These are phyloP conservation scores for Lophura nycthemera DNA, from an alignment of 2,113 vertebrate genomes.

Conservation along the genomic window DNA sequence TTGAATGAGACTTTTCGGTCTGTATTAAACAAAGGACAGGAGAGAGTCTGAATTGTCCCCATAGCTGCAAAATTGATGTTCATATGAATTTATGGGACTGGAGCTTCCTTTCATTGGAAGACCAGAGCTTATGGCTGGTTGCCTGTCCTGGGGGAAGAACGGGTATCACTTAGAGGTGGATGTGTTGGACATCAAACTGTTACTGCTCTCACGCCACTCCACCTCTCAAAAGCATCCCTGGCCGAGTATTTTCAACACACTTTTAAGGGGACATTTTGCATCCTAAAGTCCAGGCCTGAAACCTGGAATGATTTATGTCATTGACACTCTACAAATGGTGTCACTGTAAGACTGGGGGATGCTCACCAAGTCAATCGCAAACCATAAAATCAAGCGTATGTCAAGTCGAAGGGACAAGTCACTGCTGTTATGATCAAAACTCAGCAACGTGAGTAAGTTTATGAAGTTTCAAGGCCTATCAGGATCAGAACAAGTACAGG, in stretches of 20 bases:
- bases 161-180: not conserved
- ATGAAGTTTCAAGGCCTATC: not conserved
- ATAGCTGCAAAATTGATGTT: constrained; percentile 10
- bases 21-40: not conserved
- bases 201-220: not conserved
- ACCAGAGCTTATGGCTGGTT: not conserved
- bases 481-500: not conserved
- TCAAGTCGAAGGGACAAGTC: not conserved
- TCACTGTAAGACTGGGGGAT: fast-evolving
- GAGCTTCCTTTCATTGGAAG: not conserved
- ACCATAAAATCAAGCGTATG: not conserved
- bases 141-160: not conserved
- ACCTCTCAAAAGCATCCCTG: not conserved
- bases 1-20: constrained; percentile 13
- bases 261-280: not conserved
- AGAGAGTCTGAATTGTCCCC: not conserved
- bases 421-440: not conserved
- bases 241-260: not conserved
- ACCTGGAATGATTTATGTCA: not conserved
- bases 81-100: not conserved
- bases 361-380: not conserved
- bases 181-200: not conserved
- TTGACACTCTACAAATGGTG: not conserved
- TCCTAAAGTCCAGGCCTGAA: not conserved
- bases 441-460: not conserved